Conservation (phyloP, 2,888 invertebrate genomes). For the Resseliella maxima region DNA sequence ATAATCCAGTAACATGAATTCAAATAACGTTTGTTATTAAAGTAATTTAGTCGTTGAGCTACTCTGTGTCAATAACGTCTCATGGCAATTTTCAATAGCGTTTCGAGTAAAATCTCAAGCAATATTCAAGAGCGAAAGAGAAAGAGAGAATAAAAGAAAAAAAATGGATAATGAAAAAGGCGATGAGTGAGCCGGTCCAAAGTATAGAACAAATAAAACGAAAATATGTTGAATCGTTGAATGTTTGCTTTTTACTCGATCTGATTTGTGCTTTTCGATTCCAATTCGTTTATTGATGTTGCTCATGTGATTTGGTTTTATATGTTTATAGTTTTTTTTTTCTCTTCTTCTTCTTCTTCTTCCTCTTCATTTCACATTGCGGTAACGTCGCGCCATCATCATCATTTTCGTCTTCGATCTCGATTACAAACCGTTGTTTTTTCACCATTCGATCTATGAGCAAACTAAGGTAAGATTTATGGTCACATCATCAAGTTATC, state of each 20-base stretch:
- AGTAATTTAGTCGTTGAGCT: slow-evolving; percentile 48
- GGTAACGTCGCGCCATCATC: slow-evolving; percentile 7
- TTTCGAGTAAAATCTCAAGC: not conserved
- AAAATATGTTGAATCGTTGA: not conserved
- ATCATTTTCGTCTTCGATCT: not conserved
- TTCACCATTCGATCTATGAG: not conserved
- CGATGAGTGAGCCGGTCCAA: not conserved
- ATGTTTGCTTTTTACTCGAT: not conserved
- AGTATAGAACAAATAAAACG: not conserved
- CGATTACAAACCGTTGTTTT: not conserved
- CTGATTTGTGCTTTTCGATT: slow-evolving; percentile 14
- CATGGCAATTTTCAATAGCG: not conserved
- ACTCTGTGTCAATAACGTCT: slow-evolving; percentile 10
- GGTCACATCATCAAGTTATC: not conserved
- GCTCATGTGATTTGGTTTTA: slow-evolving; percentile 25
- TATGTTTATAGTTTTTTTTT: not conserved
- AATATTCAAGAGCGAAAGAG: not conserved
- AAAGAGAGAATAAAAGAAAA: not conserved
- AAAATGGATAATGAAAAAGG: not conserved
- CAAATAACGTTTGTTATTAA: slow-evolving; percentile 53
- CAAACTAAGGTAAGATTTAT: not conserved
- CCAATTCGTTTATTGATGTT: slow-evolving; percentile 20
- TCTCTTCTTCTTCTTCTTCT: too few relatives aligned
- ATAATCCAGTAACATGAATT: slow-evolving; percentile 25
- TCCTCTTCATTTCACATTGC: slow-evolving; percentile 7